These are phyloP conservation scores for Steinernema feltiae DNA, from an alignment of 1,140 invertebrate genomes.

Conservation along the genomic window DNA sequence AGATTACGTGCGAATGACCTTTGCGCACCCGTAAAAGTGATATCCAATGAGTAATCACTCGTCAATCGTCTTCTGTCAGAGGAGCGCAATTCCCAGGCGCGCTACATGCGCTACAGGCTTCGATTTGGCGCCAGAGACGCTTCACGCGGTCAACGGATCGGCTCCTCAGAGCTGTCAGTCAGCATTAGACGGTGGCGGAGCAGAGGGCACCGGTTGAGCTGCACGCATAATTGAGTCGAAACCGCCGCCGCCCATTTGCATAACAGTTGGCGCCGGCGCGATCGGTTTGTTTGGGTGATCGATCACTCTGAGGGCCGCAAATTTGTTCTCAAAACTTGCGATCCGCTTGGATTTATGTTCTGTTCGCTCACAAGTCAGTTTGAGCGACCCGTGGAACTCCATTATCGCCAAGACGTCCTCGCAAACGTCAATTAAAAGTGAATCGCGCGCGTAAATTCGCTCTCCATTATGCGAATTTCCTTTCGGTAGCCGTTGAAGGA, in stretches of 20 bases:
- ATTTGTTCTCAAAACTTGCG: not conserved
- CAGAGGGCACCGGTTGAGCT: not conserved
- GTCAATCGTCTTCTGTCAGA: not conserved
- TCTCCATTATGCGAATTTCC: too few relatives aligned
- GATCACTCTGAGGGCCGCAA: not conserved
- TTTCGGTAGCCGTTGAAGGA: too few relatives aligned
- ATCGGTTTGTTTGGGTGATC: constrained; percentile 10
- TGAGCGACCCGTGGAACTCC: too few relatives aligned
- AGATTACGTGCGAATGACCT: not conserved
- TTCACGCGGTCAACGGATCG: not conserved
- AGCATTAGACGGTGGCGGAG: not conserved
- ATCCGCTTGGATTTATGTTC: not conserved
- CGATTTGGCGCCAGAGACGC: not conserved
- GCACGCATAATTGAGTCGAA: constrained; percentile 7
- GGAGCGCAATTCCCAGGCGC: too few relatives aligned
- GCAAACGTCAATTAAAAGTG: too few relatives aligned
- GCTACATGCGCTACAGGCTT: too few relatives aligned
- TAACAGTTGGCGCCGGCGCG: not conserved
- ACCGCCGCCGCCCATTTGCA: constrained; percentile 1
- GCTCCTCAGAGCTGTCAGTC: not conserved
- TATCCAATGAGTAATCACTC: not conserved
- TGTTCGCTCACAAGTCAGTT: too few relatives aligned
- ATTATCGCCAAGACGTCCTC: too few relatives aligned
- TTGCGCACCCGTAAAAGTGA: not conserved
- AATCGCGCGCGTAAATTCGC: too few relatives aligned